These are phyloP conservation scores for Parazoanthus darwini DNA, from an alignment of 92 coral and sea anemone genomes.

Conservation along the genomic window DNA sequence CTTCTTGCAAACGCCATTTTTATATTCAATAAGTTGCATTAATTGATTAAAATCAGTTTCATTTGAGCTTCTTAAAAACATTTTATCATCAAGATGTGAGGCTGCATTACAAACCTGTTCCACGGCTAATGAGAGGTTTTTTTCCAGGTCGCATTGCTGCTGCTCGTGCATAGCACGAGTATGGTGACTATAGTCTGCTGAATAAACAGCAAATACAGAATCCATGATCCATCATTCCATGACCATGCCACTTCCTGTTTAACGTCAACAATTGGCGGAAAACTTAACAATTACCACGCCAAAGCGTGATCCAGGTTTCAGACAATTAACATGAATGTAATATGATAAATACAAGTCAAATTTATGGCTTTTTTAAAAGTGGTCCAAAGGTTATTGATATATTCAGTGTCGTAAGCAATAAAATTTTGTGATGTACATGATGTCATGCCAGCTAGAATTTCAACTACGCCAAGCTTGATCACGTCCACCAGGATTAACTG, in stretches of 20 bases:
- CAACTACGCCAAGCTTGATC: background rate
- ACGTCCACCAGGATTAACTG: background rate
- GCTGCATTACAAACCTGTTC: slow-evolving; percentile 31
- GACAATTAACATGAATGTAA: background rate
- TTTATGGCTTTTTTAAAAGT: background rate
- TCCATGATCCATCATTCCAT: background rate
- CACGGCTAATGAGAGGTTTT: slow-evolving; percentile 12
- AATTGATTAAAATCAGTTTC: too few relatives aligned
- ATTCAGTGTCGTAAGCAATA: background rate
- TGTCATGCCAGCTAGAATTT: background rate
- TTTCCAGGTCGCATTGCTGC: slow-evolving; percentile 11
- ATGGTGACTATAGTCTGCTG: background rate
- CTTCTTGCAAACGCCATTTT: too few relatives aligned
- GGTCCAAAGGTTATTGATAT: background rate
- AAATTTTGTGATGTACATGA: background rate
- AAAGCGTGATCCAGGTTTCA: background rate
- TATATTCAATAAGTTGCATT: too few relatives aligned
- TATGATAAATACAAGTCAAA: background rate
- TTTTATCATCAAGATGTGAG: background rate
- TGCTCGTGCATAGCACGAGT: slow-evolving; percentile 41
- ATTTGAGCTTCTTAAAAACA: too few relatives aligned
- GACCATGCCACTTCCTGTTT: background rate
- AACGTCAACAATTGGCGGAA: background rate
- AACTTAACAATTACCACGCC: background rate
- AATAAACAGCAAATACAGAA: background rate